These are phyloP conservation scores for Cygnus buccinator DNA, from an alignment of 2,113 vertebrate genomes.

Conservation along the genomic window DNA sequence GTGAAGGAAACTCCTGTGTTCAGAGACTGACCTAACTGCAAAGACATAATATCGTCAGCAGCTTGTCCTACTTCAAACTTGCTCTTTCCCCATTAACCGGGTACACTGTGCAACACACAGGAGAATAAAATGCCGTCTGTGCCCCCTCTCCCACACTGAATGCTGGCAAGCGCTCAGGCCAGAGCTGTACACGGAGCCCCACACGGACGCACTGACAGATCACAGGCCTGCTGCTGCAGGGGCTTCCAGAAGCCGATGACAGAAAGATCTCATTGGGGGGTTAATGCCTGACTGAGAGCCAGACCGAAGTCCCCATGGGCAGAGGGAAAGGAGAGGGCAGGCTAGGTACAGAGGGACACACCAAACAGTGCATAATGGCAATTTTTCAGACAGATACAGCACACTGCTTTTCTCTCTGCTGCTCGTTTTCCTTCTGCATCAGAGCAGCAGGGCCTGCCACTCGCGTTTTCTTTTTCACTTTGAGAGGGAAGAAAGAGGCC, in stretches of 20 bases:
- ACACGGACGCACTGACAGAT: rapidly evolving
- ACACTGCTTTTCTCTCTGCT: neutral
- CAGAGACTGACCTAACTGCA: neutral
- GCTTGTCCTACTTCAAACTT: neutral
- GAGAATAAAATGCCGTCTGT: neutral
- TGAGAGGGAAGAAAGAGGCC: neutral
- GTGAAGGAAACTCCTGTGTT: neutral
- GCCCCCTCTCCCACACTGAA: neutral
- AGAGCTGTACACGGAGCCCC: neutral
- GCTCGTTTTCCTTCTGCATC: neutral
- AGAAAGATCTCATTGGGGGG: neutral
- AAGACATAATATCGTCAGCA: neutral
- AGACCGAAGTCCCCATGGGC: neutral
- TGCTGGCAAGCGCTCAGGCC: neutral
- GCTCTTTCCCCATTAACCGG: neutral
- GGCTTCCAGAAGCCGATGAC: neutral
- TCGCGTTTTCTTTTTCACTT: neutral
- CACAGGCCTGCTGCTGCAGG: rapidly evolving
- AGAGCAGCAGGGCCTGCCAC: neutral
- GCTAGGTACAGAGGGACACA: neutral
- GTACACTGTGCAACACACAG: neutral
- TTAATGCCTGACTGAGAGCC: neutral
- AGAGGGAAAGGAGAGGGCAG: neutral
- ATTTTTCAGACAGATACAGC: neutral
- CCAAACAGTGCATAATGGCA: rapidly evolving